Percentiles rank a stretch among this genome's conserved stretches.
Conservation (phyloP, 2,888 invertebrate species). For the Lasius platythorax region DNA sequence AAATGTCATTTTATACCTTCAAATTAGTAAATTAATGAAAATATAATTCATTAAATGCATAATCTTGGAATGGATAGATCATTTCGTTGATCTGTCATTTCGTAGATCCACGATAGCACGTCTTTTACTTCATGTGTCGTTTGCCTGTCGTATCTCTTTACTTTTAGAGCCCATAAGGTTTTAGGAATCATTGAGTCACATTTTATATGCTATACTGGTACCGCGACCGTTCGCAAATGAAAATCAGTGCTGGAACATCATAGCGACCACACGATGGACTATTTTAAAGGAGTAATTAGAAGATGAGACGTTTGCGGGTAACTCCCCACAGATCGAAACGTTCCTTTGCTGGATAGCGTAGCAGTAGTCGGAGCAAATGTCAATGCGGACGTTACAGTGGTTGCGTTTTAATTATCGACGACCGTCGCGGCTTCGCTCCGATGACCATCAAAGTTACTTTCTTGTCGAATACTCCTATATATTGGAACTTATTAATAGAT, state of each 20-base stretch:
- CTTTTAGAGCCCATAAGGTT: neutral
- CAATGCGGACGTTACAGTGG: slow-evolving; percentile 55
- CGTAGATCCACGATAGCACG: neutral
- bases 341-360: slow-evolving; percentile 12
- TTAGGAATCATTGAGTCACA: neutral
- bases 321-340: slow-evolving; percentile 18
- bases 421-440: slow-evolving; percentile 49
- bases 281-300: slow-evolving; percentile 51
- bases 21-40: neutral
- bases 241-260: slow-evolving; percentile 29
- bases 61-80: neutral
- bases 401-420: slow-evolving; percentile 73
- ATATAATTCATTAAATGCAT: neutral
- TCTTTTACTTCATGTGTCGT: neutral
- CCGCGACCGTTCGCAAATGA: neutral
- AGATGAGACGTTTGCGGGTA: slow-evolving; percentile 43
- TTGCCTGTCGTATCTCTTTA: neutral
- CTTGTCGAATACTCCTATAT: neutral
- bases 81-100: neutral
- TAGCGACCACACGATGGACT: neutral
- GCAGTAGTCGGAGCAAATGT: slow-evolving; percentile 36
- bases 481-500: neutral
- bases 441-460: slow-evolving; percentile 5
- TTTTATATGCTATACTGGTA: neutral
- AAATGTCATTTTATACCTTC: neutral